Percentiles rank a stretch among this genome's conserved stretches.
Conservation (phyloP, 1,140 invertebrate species). For the Brachystomella parvula region DNA sequence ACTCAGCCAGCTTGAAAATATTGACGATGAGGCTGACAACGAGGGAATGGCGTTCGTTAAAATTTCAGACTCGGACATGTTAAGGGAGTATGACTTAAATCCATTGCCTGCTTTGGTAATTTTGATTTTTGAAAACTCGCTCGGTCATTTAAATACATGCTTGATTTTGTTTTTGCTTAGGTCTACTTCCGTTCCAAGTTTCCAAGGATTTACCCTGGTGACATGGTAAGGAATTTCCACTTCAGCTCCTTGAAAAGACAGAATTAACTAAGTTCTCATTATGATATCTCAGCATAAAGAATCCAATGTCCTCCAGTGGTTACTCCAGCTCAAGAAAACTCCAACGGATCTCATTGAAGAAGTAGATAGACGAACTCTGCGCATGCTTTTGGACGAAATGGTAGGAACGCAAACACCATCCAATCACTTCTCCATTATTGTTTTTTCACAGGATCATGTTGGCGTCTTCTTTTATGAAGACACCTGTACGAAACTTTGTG, state of each 20-base stretch:
- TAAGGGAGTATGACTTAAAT: slow-evolving; percentile 80
- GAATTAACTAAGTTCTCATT: no score
- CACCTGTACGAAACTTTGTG: slow-evolving; percentile 71
- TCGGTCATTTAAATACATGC: background rate
- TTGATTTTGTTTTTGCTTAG: slow-evolving; percentile 39
- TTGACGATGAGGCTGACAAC: slow-evolving; percentile 79
- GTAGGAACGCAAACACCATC: slow-evolving; percentile 52
- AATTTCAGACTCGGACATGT: slow-evolving; percentile 78
- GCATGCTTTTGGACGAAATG: slow-evolving; percentile 78
- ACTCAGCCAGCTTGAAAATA: slow-evolving; percentile 81
- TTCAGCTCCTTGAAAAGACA: no score
- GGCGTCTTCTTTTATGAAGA: slow-evolving; percentile 50
- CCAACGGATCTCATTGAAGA: slow-evolving; percentile 83
- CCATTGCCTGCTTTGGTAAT: slow-evolving; percentile 60
- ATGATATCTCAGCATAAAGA: no score
- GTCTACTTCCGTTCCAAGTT: slow-evolving; percentile 83
- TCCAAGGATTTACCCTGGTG: slow-evolving; percentile 69
- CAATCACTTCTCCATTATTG: background rate
- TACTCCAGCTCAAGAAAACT: slow-evolving; percentile 72
- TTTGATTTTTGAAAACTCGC: no score
- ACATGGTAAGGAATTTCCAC: no score
- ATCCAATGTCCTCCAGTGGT: slow-evolving; percentile 61
- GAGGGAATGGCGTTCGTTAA: slow-evolving; percentile 88
- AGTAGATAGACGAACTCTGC: slow-evolving; percentile 80
- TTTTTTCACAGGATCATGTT: slow-evolving; percentile 8